Evolutionary conservation across 1,140 invertebrate genomes (phyloP).

Genomic region (Drepana arcuata): DNA sequence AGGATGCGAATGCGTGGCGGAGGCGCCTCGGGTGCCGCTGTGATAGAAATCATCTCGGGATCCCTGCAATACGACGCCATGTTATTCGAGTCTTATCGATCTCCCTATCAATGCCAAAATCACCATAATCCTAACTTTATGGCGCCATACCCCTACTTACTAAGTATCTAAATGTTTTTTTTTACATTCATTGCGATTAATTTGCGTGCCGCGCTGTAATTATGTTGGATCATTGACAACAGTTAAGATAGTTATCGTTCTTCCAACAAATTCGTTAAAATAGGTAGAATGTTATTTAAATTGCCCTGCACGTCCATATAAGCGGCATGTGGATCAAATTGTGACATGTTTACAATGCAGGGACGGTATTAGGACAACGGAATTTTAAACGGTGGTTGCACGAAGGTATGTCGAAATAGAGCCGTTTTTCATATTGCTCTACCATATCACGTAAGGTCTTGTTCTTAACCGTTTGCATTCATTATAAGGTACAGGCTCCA

Average conservation of each 20-base stretch:
- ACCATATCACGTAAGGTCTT: constrained; percentile 17
- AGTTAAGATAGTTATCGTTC: constrained; percentile 23
- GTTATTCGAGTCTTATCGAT: too few species aligned
- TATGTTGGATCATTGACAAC: constrained; percentile 10
- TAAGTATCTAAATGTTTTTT: too few species aligned
- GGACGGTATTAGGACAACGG: constrained; percentile 31
- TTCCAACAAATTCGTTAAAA: constrained; percentile 32
- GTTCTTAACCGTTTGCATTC: too few species aligned
- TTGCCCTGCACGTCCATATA: constrained; percentile 27
- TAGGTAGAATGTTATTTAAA: constrained; percentile 24
- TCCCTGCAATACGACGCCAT: constrained; percentile 73
- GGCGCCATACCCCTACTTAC: too few species aligned
- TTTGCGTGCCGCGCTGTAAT: not conserved
- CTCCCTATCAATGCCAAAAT: too few species aligned
- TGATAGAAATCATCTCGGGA: constrained; percentile 96
- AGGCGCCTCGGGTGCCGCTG: constrained; percentile 93
- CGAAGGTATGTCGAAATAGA: constrained; percentile 19
- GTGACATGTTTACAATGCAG: constrained; percentile 37
- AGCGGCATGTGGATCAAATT: constrained; percentile 35
- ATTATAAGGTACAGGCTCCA: too few species aligned
- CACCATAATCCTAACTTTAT: too few species aligned
- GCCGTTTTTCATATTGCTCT: constrained; percentile 16
- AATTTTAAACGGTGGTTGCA: constrained; percentile 25
- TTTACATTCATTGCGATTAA: too few species aligned
- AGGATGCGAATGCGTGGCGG: constrained; percentile 94